Conservation (phyloP, 2,888 invertebrate genomes). For the Neoitamus cyanurus region DNA sequence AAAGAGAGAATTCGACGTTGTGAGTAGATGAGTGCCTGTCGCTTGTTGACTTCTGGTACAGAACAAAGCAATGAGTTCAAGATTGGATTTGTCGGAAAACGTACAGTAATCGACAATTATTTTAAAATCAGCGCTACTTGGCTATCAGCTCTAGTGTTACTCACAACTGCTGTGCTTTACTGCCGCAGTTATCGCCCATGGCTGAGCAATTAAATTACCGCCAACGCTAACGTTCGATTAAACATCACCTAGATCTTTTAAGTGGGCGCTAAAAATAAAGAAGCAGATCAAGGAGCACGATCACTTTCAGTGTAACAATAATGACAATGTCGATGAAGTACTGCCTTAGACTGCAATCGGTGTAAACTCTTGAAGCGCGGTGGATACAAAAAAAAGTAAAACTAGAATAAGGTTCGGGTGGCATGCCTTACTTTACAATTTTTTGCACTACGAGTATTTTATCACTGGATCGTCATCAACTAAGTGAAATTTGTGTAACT, state of each 20-base stretch:
- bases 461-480: neutral
- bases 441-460: neutral
- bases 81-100: neutral
- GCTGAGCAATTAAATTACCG: neutral
- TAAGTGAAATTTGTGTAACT: neutral
- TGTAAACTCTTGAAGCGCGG: neutral
- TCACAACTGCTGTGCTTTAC: neutral
- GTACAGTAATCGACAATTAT: neutral
- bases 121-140: neutral
- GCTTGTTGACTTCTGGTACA: neutral
- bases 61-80: neutral
- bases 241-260: neutral
- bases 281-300: neutral
- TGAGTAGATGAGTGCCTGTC: neutral
- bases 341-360: neutral
- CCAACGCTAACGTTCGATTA: neutral
- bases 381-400: neutral
- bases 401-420: neutral
- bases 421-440: neutral
- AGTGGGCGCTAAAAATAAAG: neutral
- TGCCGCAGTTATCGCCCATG: neutral
- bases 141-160: neutral
- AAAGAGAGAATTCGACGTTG: neutral
- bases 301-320: neutral
- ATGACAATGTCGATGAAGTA: neutral